Base-by-base conservation (phyloP, 1,140 invertebrate species). In the Drosophila ironensis region DNA sequence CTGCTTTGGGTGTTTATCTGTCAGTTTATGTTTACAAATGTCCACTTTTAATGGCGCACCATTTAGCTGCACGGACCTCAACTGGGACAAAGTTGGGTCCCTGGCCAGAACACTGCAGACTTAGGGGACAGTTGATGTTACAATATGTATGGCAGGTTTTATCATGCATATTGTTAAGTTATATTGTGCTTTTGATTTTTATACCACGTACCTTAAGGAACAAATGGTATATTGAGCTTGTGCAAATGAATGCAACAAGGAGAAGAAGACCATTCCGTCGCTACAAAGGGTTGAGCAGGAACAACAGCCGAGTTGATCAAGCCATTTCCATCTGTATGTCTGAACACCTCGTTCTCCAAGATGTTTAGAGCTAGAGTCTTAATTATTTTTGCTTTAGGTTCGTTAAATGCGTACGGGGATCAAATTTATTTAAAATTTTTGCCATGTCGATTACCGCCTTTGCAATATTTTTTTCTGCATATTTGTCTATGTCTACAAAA, bases 21-120 rank as follows among this genome's bases (percentile, higher is more conserved):
- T 86, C 80, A 84, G 78, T 84, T 84, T 84, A 84, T 82, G 78
- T 78, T 86, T 84, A 84, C 73, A 84, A 86, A 86, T 78, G 78
- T 84, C 73, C 74, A 74, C 63, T 78, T 78, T 84, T 84, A 86
- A 84, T 84, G 80, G 78, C 71, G 70, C 73, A 53, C 73, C 78
- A 84, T 84, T 84, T 86, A 74, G 66, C 69, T 53, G 35, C 27
- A 60, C 59, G 37, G 51, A 68, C 30, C 22, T 24, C 35, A 61
- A 25, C 46, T 35, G 11, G 22, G 22, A 14, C 27, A 22, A 22
- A 45, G 33, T 24, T 6, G 42, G 14, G 27, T 46, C 7, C 8
- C 12, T 35, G 20, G 7, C 9, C 27, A 28, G 11, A 1, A 27
- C n/a, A 14, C 4, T 33, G 20, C 2, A 30, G 40, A 38, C n/a